A percentile compares a stretch with the other conserved stretches of the same genome.
phyloP scores from a whole-genome alignment of 2,888 invertebrate genomes.

The Cataglyphis rosenhaueri region DNA sequence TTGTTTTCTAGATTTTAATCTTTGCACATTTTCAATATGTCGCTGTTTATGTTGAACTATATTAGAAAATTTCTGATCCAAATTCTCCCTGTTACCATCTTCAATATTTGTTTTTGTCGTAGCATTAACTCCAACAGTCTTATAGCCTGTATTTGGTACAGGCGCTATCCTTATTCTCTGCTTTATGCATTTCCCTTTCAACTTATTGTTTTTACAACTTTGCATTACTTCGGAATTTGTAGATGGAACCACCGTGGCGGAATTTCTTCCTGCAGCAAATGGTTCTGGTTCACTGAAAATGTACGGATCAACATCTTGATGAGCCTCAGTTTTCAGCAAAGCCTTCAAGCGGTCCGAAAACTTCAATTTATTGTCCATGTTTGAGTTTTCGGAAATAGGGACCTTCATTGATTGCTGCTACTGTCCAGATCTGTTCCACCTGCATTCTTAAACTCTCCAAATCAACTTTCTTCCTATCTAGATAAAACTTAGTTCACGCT shows the following conservation, averaged over 20 bases:
- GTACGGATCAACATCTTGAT: constrained; percentile 85
- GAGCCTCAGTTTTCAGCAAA: constrained; percentile 83
- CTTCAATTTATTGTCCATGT: constrained; percentile 85
- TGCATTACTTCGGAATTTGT: constrained; percentile 78
- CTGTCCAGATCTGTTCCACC: constrained; percentile 75
- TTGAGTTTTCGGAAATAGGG: constrained; percentile 79
- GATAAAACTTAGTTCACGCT: constrained; percentile 75
- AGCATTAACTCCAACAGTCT: constrained; percentile 60
- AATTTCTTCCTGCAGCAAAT: constrained; percentile 76
- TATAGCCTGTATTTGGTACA: constrained; percentile 64
- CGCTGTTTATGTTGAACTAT: constrained; percentile 72
- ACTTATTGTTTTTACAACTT: constrained; percentile 76
- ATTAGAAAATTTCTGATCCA: constrained; percentile 75
- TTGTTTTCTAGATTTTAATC: constrained; percentile 74
- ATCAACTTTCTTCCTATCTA: constrained; percentile 72
- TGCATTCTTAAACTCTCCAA: constrained; percentile 80
- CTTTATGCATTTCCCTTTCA: constrained; percentile 81
- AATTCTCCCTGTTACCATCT: constrained; percentile 56
- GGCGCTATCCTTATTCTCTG: constrained; percentile 76
- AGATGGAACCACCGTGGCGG: constrained; percentile 75
- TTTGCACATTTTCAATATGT: constrained; percentile 73
- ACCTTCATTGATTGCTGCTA: constrained; percentile 81
- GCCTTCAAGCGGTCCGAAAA: constrained; percentile 86
- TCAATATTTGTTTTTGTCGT: constrained; percentile 55
- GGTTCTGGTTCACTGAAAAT: constrained; percentile 86